A percentile compares a stretch with the other conserved stretches of the same genome.
phyloP scores from a whole-genome alignment of 2,113 vertebrate genomes.

The Brienomyrus longianalis region DNA sequence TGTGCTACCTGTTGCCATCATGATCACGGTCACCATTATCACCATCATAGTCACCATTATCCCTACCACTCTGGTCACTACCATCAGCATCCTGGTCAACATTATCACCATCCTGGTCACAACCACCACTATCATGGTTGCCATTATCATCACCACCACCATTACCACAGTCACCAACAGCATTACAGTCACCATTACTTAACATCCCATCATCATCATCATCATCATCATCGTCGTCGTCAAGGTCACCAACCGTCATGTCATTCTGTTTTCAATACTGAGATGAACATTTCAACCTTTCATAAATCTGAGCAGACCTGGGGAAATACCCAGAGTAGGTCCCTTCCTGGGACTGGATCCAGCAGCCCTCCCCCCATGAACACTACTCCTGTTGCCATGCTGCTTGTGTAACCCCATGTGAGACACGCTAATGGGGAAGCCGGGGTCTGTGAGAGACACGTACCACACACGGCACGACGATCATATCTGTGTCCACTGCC shows the following conservation, averaged over 20 bases:
- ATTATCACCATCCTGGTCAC: no score
- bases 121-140: background rate
- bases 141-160: background rate
- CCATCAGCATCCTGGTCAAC: no score
- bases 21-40: background rate
- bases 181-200: no score
- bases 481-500: conserved; percentile 91
- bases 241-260: background rate
- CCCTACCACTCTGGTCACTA: no score
- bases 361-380: background rate
- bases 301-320: background rate
- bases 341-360: background rate
- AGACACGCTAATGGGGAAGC: background rate
- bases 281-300: background rate
- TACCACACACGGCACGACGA: conserved; percentile 84
- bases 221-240: background rate
- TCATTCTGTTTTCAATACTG: background rate
- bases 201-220: no score
- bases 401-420: background rate
- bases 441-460: conserved; percentile 15
- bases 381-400: background rate
- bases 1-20: background rate
- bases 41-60: no score
- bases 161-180: no score
- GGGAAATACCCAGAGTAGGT: background rate